phyloP scores from a whole-genome alignment of 2,888 invertebrate species.

The Hypselothyrea guttata region DNA sequence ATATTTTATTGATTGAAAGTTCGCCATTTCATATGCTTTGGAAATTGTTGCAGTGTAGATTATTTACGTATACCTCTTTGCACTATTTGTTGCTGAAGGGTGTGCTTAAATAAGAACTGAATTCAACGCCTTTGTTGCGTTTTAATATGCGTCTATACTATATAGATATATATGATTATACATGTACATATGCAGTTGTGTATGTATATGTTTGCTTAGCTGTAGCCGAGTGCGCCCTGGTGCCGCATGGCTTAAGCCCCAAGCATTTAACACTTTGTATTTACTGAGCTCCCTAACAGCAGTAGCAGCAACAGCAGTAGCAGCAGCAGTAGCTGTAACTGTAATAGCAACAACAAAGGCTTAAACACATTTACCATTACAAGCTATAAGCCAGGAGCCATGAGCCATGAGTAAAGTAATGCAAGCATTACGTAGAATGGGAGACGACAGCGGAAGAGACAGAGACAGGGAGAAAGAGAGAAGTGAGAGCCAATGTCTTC shows the following conservation, averaged over 20 bases:
- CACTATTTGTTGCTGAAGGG: slow-evolving; percentile 11
- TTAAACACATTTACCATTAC: slow-evolving; percentile 61
- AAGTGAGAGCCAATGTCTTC: slow-evolving; percentile 28
- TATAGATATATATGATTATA: neutral
- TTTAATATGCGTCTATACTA: slow-evolving; percentile 35
- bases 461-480: neutral
- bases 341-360: slow-evolving; percentile 44
- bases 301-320: slow-evolving; percentile 19
- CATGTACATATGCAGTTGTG: neutral
- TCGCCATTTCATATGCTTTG: no score
- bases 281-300: slow-evolving; percentile 42
- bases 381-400: slow-evolving; percentile 48
- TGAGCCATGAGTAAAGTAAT: slow-evolving; percentile 41
- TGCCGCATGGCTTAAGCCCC: slow-evolving; percentile 26
- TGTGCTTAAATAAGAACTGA: slow-evolving; percentile 71
- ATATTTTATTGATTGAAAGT: no score
- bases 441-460: neutral
- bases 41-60: no score
- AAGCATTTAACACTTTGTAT: slow-evolving; percentile 69
- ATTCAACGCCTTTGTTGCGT: slow-evolving; percentile 54
- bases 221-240: slow-evolving; percentile 7
- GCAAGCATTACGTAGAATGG: slow-evolving; percentile 27
- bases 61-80: neutral
- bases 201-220: slow-evolving; percentile 41
- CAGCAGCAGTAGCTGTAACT: slow-evolving; percentile 19